Conservation (phyloP, 2,113 vertebrate species). For the Glaucomys volans region DNA sequence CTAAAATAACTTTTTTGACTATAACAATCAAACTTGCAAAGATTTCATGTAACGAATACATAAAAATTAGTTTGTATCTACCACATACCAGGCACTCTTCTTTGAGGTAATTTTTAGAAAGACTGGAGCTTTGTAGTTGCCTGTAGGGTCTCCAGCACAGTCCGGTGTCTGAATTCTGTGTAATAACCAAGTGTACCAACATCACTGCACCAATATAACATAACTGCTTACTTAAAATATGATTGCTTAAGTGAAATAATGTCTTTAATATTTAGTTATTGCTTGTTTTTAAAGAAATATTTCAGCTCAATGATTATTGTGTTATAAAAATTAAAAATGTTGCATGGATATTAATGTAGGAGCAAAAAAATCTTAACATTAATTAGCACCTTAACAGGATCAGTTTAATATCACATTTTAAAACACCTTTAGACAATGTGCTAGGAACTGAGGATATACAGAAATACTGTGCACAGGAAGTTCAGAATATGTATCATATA, state of each 20-base stretch:
- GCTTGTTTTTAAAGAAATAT: neutral
- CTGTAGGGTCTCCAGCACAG: neutral
- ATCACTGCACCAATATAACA: neutral
- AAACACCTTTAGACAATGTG: neutral
- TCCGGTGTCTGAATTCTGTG: neutral
- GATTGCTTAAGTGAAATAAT: neutral
- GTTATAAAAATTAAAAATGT: neutral
- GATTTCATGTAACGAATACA: neutral
- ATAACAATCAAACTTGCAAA: neutral
- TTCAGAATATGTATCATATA: neutral
- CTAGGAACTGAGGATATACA: neutral
- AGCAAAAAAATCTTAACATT: neutral
- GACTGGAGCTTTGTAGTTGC: neutral
- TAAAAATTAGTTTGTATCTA: neutral
- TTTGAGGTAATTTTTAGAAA: neutral
- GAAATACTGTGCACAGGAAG: neutral
- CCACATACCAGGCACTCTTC: neutral
- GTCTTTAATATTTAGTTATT: neutral
- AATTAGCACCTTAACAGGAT: neutral
- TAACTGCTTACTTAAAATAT: neutral
- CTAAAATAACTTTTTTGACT: neutral
- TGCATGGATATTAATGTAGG: neutral
- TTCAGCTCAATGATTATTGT: neutral
- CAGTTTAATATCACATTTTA: constrained; percentile 3
- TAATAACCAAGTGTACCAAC: fast-evolving